Evolutionary conservation across 2,113 vertebrate genomes (phyloP).

Genomic region (Peromyscus maniculatus): DNA sequence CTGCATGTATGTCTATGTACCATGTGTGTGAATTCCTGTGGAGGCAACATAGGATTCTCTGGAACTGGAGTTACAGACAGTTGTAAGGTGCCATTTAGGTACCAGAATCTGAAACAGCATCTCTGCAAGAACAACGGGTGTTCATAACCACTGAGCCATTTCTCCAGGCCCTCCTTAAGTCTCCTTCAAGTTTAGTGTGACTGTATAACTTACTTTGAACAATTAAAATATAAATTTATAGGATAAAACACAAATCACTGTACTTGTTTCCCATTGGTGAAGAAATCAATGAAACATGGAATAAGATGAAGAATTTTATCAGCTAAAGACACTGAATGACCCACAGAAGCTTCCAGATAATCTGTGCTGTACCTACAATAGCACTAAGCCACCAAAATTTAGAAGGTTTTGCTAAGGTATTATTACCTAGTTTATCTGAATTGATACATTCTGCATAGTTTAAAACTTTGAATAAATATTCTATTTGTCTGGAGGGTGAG

Average conservation of each 20-base stretch:
- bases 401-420: neutral
- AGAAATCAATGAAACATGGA: conserved; percentile 12
- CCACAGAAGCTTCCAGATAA: neutral
- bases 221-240: conserved; percentile 7
- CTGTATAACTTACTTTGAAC: neutral
- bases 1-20: neutral
- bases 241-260: neutral
- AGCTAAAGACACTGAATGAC: neutral
- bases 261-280: neutral
- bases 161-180: neutral
- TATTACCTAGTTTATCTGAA: conserved; percentile 16
- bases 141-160: neutral
- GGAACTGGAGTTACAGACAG: neutral
- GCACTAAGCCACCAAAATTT: conserved; percentile 4
- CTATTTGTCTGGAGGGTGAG: neutral
- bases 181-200: neutral
- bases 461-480: conserved; percentile 31
- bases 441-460: neutral
- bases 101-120: neutral
- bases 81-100: neutral
- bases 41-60: neutral
- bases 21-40: neutral
- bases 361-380: neutral
- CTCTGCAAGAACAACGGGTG: neutral
- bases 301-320: neutral